Conservation (phyloP, 1,140 invertebrate species). For the Gonioctena quinquepunctata region DNA sequence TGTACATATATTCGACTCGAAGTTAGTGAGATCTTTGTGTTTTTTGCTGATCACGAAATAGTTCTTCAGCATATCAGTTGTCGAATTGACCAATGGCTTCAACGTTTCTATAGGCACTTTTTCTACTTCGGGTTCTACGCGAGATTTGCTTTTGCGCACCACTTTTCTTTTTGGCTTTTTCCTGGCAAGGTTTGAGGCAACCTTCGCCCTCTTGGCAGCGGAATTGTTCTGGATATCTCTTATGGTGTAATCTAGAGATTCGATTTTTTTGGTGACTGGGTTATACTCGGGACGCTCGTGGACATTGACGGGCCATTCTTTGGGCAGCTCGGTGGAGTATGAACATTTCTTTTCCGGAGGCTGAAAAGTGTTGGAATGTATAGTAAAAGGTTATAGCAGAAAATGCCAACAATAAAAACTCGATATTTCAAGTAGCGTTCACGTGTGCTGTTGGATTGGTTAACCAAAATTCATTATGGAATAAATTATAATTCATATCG, state of each 20-base stretch:
- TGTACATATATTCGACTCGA: neutral
- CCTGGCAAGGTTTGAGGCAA: neutral
- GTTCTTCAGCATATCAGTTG: slow-evolving; percentile 5
- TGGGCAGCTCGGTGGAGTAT: neutral
- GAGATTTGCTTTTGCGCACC: neutral
- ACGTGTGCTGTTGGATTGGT: too few species aligned
- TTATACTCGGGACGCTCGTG: slow-evolving; percentile 56
- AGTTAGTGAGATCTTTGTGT: slow-evolving; percentile 6
- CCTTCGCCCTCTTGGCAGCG: slow-evolving; percentile 2
- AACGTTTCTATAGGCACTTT: slow-evolving; percentile 1
- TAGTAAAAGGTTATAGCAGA: too few species aligned
- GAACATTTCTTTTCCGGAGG: neutral
- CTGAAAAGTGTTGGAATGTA: too few species aligned
- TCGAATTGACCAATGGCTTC: slow-evolving; percentile 9
- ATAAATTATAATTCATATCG: too few species aligned
- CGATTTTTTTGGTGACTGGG: slow-evolving; percentile 35
- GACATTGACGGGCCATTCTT: slow-evolving; percentile 53
- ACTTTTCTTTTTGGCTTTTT: slow-evolving; percentile 7
- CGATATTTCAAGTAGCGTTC: too few species aligned
- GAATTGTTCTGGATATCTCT: slow-evolving; percentile 25
- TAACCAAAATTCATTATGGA: too few species aligned
- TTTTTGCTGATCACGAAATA: slow-evolving; percentile 8
- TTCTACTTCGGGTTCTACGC: neutral
- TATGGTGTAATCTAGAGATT: slow-evolving; percentile 30
- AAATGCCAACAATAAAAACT: too few species aligned